phyloP scores from a whole-genome alignment of 2,888 invertebrate genomes.

The Helleia helle region DNA sequence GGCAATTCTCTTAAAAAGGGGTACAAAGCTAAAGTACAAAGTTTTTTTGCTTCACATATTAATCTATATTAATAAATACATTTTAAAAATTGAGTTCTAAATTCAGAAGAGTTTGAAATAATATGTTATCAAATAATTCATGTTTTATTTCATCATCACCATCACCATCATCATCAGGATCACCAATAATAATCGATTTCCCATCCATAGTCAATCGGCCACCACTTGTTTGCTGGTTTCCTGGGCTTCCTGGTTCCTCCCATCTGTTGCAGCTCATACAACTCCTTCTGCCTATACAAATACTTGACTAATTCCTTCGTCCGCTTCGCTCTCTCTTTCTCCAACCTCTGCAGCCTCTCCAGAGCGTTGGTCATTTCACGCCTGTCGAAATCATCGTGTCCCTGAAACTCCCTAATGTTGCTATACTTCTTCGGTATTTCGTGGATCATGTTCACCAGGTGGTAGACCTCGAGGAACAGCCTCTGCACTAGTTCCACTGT shows the following conservation, averaged over 20 bases:
- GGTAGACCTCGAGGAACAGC: constrained; percentile 31
- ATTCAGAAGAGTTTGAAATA: too few relatives aligned
- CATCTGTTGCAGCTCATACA: constrained; percentile 14
- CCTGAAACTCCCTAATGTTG: too few relatives aligned
- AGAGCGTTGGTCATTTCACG: background rate
- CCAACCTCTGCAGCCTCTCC: background rate
- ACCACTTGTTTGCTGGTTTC: constrained; percentile 19
- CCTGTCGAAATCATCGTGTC: too few relatives aligned
- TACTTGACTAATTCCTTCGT: constrained; percentile 14
- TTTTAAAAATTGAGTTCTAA: too few relatives aligned
- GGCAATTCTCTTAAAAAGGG: too few relatives aligned
- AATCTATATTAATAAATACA: too few relatives aligned
- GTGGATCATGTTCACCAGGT: constrained; percentile 34
- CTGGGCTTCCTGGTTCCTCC: background rate
- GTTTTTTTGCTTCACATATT: too few relatives aligned
- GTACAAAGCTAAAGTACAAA: too few relatives aligned
- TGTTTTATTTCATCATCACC: too few relatives aligned
- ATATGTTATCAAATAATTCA: too few relatives aligned
- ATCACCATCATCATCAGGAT: too few relatives aligned
- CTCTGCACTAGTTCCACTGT: constrained; percentile 25
- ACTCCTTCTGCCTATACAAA: too few relatives aligned
- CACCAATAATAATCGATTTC: constrained; percentile 29
- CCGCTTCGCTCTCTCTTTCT: constrained; percentile 5
- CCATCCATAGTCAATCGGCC: constrained; percentile 35
- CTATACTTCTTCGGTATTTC: constrained; percentile 32